phyloP scores from a whole-genome alignment of 2,113 vertebrate species.

The Protobothrops flavoviridis region DNA sequence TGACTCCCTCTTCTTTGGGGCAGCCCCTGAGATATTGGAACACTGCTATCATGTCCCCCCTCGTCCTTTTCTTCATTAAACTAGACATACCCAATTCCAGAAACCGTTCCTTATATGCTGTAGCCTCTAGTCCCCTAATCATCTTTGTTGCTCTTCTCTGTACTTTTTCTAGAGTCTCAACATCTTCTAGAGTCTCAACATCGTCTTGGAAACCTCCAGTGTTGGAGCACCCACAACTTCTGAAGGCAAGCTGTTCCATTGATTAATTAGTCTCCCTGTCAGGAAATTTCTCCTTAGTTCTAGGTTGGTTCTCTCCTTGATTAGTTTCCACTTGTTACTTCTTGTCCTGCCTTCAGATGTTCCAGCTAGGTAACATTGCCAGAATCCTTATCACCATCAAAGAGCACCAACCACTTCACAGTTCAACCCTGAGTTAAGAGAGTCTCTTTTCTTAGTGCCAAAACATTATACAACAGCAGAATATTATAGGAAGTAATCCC shows the following conservation, averaged over 20 bases:
- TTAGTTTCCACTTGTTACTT: neutral
- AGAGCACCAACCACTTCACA: neutral
- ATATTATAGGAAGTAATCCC: neutral
- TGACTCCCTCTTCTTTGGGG: too few species aligned
- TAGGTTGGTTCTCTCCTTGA: neutral
- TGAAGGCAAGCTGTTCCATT: neutral
- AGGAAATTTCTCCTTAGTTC: neutral
- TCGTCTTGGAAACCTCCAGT: neutral
- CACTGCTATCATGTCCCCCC: too few species aligned
- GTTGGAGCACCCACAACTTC: neutral
- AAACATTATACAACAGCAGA: neutral
- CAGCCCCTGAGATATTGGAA: too few species aligned
- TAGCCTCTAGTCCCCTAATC: too few species aligned
- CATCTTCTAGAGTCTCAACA: too few species aligned
- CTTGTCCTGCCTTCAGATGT: neutral
- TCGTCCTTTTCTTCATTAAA: too few species aligned
- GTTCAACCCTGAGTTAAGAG: neutral
- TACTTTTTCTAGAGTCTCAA: too few species aligned
- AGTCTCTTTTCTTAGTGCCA: neutral
- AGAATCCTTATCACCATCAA: neutral
- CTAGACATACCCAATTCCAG: too few species aligned
- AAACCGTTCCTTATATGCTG: too few species aligned
- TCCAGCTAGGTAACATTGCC: neutral
- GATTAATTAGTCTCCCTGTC: neutral
- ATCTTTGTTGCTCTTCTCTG: too few species aligned